These are phyloP conservation scores for Pterocles orientalis DNA, from an alignment of 2,113 vertebrate species.

Conservation along the genomic window DNA sequence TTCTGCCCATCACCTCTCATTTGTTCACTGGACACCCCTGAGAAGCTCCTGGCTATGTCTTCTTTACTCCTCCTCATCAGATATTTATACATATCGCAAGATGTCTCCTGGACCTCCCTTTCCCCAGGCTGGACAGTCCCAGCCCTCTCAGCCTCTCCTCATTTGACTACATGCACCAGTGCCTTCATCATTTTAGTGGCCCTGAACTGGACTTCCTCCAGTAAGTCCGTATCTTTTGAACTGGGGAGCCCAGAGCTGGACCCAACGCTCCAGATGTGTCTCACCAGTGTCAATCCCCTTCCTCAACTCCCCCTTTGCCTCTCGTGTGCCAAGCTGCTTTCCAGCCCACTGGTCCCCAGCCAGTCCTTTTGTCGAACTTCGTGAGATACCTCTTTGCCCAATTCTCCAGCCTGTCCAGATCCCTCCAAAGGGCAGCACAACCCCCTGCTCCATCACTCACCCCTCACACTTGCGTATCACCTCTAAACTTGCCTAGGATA, in stretches of 20 bases:
- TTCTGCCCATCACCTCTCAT: background rate
- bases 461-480: background rate
- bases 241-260: too few species aligned
- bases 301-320: background rate
- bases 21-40: background rate
- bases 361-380: background rate
- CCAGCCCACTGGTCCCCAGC: background rate
- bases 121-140: background rate
- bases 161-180: fast-evolving
- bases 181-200: background rate
- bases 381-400: background rate
- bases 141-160: background rate
- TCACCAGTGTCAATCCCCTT: background rate
- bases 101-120: background rate
- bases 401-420: background rate
- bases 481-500: background rate
- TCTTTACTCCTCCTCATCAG: background rate
- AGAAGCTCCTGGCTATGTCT: background rate
- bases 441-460: background rate
- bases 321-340: background rate
- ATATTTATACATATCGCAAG: background rate
- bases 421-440: background rate
- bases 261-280: background rate
- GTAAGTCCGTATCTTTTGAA: fast-evolving
- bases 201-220: background rate